These are phyloP conservation scores for Apteryx mantelli DNA, from an alignment of 2,113 vertebrate species.

Conservation along the genomic window DNA sequence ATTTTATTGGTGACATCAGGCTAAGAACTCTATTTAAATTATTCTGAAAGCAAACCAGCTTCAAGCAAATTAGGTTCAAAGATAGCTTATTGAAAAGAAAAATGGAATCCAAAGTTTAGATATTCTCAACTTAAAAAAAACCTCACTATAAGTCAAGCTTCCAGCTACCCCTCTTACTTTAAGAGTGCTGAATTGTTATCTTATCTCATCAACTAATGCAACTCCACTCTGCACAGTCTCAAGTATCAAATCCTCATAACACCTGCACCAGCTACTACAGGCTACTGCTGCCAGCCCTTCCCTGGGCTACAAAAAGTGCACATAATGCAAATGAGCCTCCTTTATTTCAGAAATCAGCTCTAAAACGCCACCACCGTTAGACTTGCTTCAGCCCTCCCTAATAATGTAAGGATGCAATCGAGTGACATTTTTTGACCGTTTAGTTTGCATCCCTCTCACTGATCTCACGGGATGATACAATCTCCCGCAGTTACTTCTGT, in stretches of 20 bases:
- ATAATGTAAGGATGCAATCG: too few species aligned
- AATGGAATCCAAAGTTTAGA: not conserved
- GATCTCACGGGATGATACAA: not conserved
- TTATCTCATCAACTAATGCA: rapidly evolving
- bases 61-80: not conserved
- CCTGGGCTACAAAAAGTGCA: not conserved
- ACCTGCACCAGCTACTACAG: not conserved
- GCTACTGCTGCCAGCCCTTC: not conserved
- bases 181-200: not conserved
- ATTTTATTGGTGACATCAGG: not conserved
- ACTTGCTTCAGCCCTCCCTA: not conserved
- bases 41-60: not conserved
- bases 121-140: not conserved
- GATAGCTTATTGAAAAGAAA: rapidly evolving
- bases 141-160: not conserved
- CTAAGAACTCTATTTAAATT: not conserved
- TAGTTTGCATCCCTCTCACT: not conserved
- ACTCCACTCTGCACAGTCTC: not conserved
- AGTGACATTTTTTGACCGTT: rapidly evolving
- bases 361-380: rapidly evolving
- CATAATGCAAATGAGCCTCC: not conserved
- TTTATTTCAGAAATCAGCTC: not conserved
- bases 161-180: not conserved
- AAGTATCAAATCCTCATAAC: not conserved
- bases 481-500: not conserved